Conservation (phyloP, 2,113 vertebrate species). For the Lepisosteus oculatus region DNA sequence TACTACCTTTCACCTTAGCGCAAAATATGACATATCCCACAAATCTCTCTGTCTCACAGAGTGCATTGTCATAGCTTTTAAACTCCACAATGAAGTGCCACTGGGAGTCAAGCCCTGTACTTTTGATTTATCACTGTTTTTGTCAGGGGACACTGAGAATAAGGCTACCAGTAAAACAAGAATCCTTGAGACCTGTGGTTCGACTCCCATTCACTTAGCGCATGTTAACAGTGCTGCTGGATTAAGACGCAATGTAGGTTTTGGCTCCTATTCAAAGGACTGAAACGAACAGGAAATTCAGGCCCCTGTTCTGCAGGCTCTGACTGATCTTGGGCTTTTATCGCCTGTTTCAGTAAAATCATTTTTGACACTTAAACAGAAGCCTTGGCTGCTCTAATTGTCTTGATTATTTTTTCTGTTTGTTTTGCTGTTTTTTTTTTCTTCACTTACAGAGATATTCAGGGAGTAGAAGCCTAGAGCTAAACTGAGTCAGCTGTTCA, state of each 20-base stretch:
- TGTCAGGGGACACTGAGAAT: not conserved
- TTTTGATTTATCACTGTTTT: too few species aligned
- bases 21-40: too few species aligned
- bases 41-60: too few species aligned
- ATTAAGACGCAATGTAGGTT: conserved; percentile 2
- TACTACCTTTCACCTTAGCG: too few species aligned
- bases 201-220: not conserved
- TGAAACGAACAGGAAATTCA: not conserved
- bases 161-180: not conserved
- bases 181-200: too few species aligned
- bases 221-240: not conserved
- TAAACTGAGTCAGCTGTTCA: conserved; percentile 25
- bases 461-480: conserved; percentile 3
- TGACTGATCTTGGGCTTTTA: conserved; percentile 12
- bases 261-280: conserved; percentile 11
- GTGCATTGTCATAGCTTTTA: too few species aligned
- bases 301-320: not conserved
- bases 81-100: too few species aligned
- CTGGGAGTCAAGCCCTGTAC: too few species aligned
- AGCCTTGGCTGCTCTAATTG: conserved; percentile 33
- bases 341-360: conserved; percentile 13
- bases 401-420: conserved; percentile 37
- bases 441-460: not conserved
- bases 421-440: conserved; percentile 30
- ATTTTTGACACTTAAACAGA: conserved; percentile 25